A percentile compares a stretch with the other conserved stretches of the same genome.
These are phyloP conservation scores for Coturnix japonica DNA, from an alignment of 2,113 vertebrate genomes.

Conservation along the genomic window DNA sequence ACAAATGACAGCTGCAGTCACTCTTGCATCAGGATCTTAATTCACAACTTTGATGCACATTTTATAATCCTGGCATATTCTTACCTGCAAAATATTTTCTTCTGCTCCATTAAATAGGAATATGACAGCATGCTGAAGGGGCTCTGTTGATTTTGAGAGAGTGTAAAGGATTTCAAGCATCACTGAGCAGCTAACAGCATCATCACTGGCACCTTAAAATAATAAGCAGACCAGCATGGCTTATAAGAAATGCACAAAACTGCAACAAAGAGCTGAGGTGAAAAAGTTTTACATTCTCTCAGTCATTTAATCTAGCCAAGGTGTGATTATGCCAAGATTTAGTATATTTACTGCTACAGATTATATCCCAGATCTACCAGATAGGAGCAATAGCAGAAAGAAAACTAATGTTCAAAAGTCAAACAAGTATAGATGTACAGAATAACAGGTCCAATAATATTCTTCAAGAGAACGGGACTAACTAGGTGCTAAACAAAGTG, in stretches of 20 bases:
- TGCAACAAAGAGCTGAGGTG: background rate
- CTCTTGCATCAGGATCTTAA: background rate
- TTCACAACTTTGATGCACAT: background rate
- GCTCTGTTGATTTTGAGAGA: slow-evolving; percentile 84
- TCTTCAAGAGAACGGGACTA: background rate
- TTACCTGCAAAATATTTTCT: slow-evolving; percentile 95
- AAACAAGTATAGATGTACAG: background rate
- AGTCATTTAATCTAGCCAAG: background rate
- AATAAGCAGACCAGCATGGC: background rate
- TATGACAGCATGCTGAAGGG: slow-evolving; percentile 89
- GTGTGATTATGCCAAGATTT: background rate
- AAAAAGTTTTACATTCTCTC: background rate
- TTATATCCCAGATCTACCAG: background rate
- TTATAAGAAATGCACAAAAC: background rate
- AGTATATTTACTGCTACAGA: background rate
- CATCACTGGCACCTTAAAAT: slow-evolving; percentile 93
- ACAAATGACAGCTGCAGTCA: background rate
- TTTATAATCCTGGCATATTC: slow-evolving; percentile 1
- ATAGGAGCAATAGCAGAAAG: background rate
- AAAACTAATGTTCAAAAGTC: background rate
- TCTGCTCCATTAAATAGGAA: slow-evolving; percentile 99
- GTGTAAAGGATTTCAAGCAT: slow-evolving; percentile 94
- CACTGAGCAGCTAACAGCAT: slow-evolving; percentile 96
- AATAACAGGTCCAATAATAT: background rate
- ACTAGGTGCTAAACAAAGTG: background rate